Conservation (phyloP, 2,888 invertebrate species). For the Smittia sp. region DNA sequence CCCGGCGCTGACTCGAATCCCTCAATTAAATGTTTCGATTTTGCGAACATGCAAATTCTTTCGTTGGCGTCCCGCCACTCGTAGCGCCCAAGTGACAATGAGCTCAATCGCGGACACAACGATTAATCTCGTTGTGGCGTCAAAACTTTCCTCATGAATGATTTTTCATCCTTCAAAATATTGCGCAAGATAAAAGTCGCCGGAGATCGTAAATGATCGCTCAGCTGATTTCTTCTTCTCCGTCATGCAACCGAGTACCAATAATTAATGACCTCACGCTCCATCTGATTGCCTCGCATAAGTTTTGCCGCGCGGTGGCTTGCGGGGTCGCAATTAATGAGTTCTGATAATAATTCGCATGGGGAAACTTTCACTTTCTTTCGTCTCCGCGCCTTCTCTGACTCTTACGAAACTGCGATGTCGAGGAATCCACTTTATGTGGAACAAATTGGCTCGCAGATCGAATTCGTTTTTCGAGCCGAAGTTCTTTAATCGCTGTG, state of each 20-base stretch:
- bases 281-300: neutral
- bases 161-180: neutral
- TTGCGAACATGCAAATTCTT: slow-evolving; percentile 16
- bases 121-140: neutral
- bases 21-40: slow-evolving; percentile 14
- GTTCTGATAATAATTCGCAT: neutral
- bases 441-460: neutral
- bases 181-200: neutral
- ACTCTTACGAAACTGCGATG: neutral
- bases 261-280: slow-evolving; percentile 20
- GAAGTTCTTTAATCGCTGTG: neutral
- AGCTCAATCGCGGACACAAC: neutral
- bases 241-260: neutral
- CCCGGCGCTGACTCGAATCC: neutral
- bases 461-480: neutral
- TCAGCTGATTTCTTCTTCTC: too few species aligned
- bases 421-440: neutral
- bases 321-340: neutral
- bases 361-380: slow-evolving; percentile 11
- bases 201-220: neutral
- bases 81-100: slow-evolving; percentile 4
- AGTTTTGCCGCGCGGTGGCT: neutral
- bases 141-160: neutral
- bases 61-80: neutral
- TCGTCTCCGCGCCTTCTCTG: too few species aligned